These are phyloP conservation scores for Ammospiza nelsoni DNA, from an alignment of 2,113 vertebrate genomes.

Conservation along the genomic window DNA sequence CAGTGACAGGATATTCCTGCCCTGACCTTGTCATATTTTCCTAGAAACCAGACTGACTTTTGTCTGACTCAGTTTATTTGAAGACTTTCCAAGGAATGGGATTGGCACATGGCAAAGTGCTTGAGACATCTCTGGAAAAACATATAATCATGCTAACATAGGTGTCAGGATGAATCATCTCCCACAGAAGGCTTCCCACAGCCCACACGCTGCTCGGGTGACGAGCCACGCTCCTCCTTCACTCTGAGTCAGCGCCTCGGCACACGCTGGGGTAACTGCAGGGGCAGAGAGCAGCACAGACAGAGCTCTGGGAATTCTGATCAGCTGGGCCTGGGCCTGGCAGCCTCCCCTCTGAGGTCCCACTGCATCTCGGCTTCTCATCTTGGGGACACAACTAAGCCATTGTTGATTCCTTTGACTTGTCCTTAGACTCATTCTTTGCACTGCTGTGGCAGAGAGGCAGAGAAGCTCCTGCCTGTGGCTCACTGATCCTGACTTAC, in stretches of 20 bases:
- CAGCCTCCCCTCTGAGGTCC: neutral
- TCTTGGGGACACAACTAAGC: neutral
- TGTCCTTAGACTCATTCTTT: neutral
- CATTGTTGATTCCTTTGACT: neutral
- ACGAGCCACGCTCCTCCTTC: neutral
- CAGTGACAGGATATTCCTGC: neutral
- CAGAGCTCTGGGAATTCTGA: neutral
- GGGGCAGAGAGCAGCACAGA: neutral
- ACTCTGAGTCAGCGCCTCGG: neutral
- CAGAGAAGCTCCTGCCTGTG: neutral
- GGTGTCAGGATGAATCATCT: constrained; percentile 27
- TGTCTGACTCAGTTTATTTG: constrained; percentile 12
- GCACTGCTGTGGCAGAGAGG: fast-evolving
- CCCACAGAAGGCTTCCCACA: neutral
- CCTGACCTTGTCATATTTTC: neutral
- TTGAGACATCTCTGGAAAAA: constrained; percentile 13
- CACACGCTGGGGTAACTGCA: neutral
- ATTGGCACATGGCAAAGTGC: neutral
- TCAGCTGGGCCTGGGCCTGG: neutral
- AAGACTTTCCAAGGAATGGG: neutral
- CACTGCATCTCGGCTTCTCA: neutral
- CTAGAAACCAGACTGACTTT: constrained; percentile 23
- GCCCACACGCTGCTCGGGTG: neutral
- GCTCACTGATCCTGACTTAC: neutral
- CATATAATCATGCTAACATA: fast-evolving